phyloP scores from a whole-genome alignment of 2,113 vertebrate genomes.

The Geococcyx californianus region DNA sequence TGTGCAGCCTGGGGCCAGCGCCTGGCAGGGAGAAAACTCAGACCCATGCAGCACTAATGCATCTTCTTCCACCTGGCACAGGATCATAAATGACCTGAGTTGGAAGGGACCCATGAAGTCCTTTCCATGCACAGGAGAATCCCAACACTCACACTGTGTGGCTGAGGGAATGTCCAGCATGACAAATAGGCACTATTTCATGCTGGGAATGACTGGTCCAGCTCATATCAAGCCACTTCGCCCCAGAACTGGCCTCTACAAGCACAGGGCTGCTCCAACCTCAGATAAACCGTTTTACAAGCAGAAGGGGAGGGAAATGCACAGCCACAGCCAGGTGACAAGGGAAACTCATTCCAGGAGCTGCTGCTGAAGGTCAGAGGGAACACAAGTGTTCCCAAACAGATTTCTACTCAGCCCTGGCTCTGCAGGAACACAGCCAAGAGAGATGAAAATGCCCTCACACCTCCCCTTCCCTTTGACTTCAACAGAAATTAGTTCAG shows the following conservation, averaged over 20 bases:
- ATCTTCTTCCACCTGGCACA: fast-evolving
- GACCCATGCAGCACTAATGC: fast-evolving
- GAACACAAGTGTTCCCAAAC: neutral
- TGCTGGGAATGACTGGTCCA: fast-evolving
- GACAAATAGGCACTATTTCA: neutral
- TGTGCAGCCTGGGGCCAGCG: fast-evolving
- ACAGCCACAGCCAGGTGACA: neutral
- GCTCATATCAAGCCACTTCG: neutral
- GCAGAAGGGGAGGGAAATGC: neutral
- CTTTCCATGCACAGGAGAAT: too few species aligned
- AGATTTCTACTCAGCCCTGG: neutral
- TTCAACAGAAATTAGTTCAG: neutral
- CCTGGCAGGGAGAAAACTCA: fast-evolving
- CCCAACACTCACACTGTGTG: too few species aligned
- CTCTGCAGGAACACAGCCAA: fast-evolving
- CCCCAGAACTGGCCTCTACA: too few species aligned
- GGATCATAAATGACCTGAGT: too few species aligned
- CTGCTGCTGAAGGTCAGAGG: constrained; percentile 14
- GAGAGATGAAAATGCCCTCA: neutral
- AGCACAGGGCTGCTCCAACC: neutral
- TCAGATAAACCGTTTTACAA: fast-evolving
- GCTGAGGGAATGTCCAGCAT: too few species aligned
- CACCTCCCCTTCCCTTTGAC: neutral
- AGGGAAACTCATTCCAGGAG: neutral
- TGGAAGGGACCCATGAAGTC: too few species aligned